Evolutionary conservation across 2,113 vertebrate genomes (phyloP), one percentile per base, ranked within the genome.

Genomic region (Anarrhichthys ocellatus): DNA sequence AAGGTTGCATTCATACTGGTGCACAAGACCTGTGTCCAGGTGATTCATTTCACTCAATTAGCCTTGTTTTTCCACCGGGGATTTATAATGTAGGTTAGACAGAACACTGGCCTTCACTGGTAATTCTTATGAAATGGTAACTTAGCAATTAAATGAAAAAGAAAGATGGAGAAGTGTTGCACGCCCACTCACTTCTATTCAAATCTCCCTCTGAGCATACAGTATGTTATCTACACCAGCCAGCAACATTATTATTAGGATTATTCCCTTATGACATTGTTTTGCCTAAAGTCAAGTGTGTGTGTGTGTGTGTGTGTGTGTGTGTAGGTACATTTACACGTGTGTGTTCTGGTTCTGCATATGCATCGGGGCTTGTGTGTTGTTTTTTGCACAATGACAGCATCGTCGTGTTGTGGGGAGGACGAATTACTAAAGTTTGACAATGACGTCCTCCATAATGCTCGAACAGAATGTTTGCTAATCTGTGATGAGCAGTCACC

Each of bases 111-210:
- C 56, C 79, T 61, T 81, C 17, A 27, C 76, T n/a, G 59, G 80
- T 82, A 29, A 76, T 81, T 90, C 85, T 36, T 82, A 36, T 76
- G 32, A 88, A 86, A 87, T 63, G 42, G 79, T 81, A 89, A 87
- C 69, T n/a, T 74, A 50, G 54, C 66, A 78, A 78, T 91, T 88
- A 86, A 91, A 91, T 89, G 87, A 80, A 87, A 82, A 78, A 24
- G 15, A 56, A 75, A 83, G 83, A 89, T 76, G 77, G 71, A 90
- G 78, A 87, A 80, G 65, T 84, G 84, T 85, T 78, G 40, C 48
- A 62, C 73, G 72, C 83, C 85, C 91, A 87, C 85, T 88, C 72
- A 46, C 22, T 84, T 86, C 52, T 76, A 87, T 80, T 89, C 88
- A 89, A 86, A 85, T 81, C 84, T 75, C 74, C 72, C 82, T 83